phyloP scores from a whole-genome alignment of 2,888 invertebrate species.

The Eugnorisma glareosa region DNA sequence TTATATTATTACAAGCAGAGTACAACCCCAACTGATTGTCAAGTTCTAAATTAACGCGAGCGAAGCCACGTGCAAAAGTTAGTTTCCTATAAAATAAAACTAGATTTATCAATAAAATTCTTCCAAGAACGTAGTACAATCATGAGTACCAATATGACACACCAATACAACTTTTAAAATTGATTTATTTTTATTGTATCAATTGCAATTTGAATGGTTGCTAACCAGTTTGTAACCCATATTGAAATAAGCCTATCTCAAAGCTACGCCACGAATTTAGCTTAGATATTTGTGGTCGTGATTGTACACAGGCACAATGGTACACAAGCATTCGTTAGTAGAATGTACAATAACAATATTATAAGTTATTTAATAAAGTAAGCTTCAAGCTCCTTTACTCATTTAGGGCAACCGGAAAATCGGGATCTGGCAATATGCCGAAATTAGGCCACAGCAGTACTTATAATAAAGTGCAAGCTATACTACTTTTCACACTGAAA shows the following conservation, averaged over 20 bases:
- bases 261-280: not conserved
- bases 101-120: slow-evolving; percentile 3
- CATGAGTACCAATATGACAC: not conserved
- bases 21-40: too few relatives aligned
- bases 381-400: not conserved
- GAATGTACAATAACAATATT: not conserved
- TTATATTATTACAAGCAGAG: too few relatives aligned
- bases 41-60: too few relatives aligned
- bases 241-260: not conserved
- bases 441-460: slow-evolving; percentile 2
- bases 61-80: too few relatives aligned
- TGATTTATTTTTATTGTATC: not conserved
- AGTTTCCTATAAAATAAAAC: slow-evolving; percentile 1
- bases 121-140: not conserved
- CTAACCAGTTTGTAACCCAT: not conserved
- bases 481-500: not conserved
- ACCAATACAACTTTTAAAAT: not conserved
- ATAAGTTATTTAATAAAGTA: not conserved
- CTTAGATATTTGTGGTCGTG: not conserved
- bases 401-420: slow-evolving; percentile 29
- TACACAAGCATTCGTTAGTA: not conserved
- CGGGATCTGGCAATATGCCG: slow-evolving; percentile 25
- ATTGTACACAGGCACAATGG: not conserved
- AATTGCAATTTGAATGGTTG: not conserved
- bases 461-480: not conserved